These are phyloP conservation scores for Drosophila melanosoma DNA, from an alignment of 2,888 invertebrate species.

Conservation along the genomic window DNA sequence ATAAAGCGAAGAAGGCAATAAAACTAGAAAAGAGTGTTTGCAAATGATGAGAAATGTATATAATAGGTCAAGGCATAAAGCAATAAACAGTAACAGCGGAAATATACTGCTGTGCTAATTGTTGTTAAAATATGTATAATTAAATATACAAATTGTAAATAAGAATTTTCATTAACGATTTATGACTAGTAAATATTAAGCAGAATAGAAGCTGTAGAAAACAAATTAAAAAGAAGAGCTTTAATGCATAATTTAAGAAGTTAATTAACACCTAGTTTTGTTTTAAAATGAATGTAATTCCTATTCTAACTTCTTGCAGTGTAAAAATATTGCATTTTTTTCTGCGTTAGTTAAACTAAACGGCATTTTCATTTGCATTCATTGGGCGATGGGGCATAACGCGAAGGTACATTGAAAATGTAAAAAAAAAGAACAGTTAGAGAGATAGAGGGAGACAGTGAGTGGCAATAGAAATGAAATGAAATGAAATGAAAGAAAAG, in stretches of 20 bases:
- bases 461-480: neutral
- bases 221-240: neutral
- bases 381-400: neutral
- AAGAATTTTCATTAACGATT: neutral
- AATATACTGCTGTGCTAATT: neutral
- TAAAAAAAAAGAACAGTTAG: constrained; percentile 33
- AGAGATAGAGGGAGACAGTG: neutral
- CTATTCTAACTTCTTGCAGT: constrained; percentile 12
- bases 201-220: neutral
- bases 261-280: neutral
- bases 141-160: neutral
- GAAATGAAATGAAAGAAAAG: constrained; percentile 11
- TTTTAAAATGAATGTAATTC: neutral
- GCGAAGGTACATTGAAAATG: constrained; percentile 21
- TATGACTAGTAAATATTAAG: neutral
- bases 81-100: neutral
- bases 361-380: constrained; percentile 9
- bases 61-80: neutral
- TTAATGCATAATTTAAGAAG: no score
- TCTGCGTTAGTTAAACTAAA: constrained; percentile 37
- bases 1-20: constrained; percentile 13
- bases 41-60: neutral
- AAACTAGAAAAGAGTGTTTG: neutral
- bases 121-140: neutral
- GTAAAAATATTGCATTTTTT: constrained; percentile 29